Base-by-base conservation (phyloP, 2,113 vertebrate species). In the Phodopus roborovskii region DNA sequence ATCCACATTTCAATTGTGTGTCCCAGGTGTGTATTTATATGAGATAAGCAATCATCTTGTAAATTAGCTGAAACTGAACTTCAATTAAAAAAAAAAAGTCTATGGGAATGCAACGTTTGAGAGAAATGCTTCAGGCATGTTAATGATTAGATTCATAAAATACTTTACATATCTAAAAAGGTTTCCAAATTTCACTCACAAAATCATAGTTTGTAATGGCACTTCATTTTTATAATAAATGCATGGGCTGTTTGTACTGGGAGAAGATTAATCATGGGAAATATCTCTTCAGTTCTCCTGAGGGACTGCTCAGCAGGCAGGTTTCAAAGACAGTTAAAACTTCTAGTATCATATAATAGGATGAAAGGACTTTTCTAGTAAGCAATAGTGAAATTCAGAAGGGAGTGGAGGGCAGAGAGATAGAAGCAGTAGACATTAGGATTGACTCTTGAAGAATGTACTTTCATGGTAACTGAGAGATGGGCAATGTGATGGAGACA, bases 21-120 rank as follows among this genome's bases (percentile, higher is more conserved):
- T 75, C 71, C 24, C 56, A 87, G 15, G 20, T 88, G 30, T 68
- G 36, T 88, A 94, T 95, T 94, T 92, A 79, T 22, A 28, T 79
- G 28, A 84, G 26, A 75, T 88, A 95, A 95, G n/a, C 62, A 96
- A 88, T 92, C 90, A 64, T 94, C 5, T 96, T 95, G 48, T 58
- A 85, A 94, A 81, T 92, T 87, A 92, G 20, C 71, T 88, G 50
- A 95, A 95, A 84, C 4, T 62, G 30, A 79, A 50, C 22, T 88
- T 82, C 24, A 75, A n/a, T 93, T 45, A 36, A 36, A 53, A 73
- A 17, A 75, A 75, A 96, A 87, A 60, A 10, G 9, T 62, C 53
- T 28, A 86, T 66, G 24, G 19, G 85, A 92, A 92, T 81, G 58
- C 48, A 96, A 88, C 91, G 56, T 90, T 39, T 68, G 28, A 88